Conservation (phyloP, 2,113 vertebrate genomes). For the Lipotes vexillifer region DNA sequence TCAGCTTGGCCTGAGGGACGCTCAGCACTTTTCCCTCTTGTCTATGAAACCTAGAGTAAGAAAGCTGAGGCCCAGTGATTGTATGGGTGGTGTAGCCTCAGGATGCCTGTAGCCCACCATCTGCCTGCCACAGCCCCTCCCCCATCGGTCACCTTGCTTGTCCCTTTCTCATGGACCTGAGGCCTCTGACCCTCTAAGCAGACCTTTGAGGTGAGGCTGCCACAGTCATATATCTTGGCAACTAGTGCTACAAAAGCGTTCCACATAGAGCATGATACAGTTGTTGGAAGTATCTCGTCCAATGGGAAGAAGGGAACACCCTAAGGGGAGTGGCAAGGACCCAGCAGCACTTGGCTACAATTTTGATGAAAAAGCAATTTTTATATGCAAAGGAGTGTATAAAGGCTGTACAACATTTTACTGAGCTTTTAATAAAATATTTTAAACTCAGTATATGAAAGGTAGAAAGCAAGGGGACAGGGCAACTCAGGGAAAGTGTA, state of each 20-base stretch:
- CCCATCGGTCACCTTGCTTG: too few species aligned
- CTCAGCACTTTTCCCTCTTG: not conserved
- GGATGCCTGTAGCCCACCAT: not conserved
- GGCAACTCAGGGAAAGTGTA: not conserved
- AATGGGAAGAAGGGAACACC: not conserved
- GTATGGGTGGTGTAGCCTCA: not conserved
- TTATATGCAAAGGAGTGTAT: not conserved
- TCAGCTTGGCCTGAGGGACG: accelerated
- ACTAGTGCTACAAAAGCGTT: not conserved
- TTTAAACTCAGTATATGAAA: not conserved
- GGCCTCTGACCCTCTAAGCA: not conserved
- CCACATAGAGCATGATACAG: accelerated
- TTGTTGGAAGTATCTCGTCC: not conserved
- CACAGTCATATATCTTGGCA: accelerated
- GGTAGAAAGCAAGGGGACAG: not conserved
- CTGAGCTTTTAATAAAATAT: not conserved
- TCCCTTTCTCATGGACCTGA: not conserved
- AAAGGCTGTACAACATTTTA: not conserved
- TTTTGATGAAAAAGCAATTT: not conserved
- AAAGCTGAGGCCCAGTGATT: not conserved
- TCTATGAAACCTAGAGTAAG: not conserved
- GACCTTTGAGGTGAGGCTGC: not conserved
- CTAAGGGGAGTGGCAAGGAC: too few species aligned
- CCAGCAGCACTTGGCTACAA: not conserved
- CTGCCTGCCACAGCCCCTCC: too few species aligned